Evolutionary conservation across 2,797 vertebrate genomes (phyloP).

Genomic region (Iguana delicatissima): DNA sequence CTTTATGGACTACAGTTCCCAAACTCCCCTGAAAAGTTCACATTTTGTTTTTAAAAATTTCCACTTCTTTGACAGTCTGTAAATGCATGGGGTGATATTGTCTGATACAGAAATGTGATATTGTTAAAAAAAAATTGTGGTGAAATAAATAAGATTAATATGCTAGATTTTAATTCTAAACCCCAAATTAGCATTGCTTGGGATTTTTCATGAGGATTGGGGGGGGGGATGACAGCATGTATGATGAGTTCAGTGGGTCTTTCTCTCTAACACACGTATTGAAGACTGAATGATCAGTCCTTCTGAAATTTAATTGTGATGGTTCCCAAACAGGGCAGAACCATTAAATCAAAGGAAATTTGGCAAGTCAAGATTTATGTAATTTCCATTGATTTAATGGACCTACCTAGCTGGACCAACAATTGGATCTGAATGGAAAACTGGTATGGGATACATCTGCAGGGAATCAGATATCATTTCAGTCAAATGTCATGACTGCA

Average conservation of each 20-base stretch:
- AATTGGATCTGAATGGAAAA: neutral
- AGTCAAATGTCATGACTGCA: neutral
- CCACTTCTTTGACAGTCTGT: neutral
- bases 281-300: too few relatives aligned
- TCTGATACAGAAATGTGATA: neutral
- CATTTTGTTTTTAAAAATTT: neutral
- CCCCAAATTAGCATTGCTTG: neutral
- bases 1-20: too few relatives aligned
- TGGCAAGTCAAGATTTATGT: too few relatives aligned
- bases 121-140: neutral
- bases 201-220: neutral
- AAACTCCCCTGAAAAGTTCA: neutral
- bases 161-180: neutral
- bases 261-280: too few relatives aligned
- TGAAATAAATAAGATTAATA: neutral
- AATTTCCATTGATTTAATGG: too few relatives aligned
- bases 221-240: too few relatives aligned
- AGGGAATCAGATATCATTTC: neutral
- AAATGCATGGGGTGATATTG: neutral
- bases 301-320: too few relatives aligned
- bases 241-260: too few relatives aligned
- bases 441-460: neutral
- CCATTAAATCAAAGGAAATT: too few relatives aligned
- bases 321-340: too few relatives aligned
- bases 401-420: neutral